Evolutionary conservation across 2,888 invertebrate species (phyloP).

Genomic region (Lepetodrilus schrolli): DNA sequence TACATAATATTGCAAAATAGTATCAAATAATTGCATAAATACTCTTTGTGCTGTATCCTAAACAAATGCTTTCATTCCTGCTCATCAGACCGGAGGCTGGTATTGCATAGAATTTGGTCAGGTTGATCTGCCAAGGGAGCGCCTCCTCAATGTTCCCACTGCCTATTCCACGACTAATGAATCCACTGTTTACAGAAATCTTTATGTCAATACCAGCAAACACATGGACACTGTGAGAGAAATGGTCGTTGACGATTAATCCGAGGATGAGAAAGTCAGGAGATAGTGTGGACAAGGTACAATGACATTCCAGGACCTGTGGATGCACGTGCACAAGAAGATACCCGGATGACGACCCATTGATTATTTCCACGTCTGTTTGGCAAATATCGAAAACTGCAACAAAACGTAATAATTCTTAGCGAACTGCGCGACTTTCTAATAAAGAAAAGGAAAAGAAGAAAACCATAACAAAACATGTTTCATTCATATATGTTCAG

Average conservation of each 20-base stretch:
- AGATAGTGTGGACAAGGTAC: neutral
- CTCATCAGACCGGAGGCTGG: neutral
- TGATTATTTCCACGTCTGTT: neutral
- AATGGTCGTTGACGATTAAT: neutral
- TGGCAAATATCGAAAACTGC: constrained; percentile 14
- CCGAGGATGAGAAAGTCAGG: neutral
- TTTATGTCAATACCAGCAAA: neutral
- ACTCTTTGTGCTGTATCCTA: neutral
- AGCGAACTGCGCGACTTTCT: no score
- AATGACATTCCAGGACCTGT: neutral
- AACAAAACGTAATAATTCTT: neutral
- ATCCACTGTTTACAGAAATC: neutral
- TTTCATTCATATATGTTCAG: no score
- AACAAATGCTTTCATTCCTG: neutral
- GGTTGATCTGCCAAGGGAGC: neutral
- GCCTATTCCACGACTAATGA: neutral
- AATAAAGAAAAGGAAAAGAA: no score
- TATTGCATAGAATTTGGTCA: neutral
- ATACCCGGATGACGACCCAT: constrained; percentile 3
- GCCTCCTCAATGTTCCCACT: neutral
- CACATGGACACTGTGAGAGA: neutral
- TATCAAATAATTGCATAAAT: no score
- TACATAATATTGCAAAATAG: no score
- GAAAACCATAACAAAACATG: no score
- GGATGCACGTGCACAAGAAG: neutral